Evolutionary conservation across 2,113 vertebrate genomes (phyloP).

Genomic region (Mormyrus lacerda): DNA sequence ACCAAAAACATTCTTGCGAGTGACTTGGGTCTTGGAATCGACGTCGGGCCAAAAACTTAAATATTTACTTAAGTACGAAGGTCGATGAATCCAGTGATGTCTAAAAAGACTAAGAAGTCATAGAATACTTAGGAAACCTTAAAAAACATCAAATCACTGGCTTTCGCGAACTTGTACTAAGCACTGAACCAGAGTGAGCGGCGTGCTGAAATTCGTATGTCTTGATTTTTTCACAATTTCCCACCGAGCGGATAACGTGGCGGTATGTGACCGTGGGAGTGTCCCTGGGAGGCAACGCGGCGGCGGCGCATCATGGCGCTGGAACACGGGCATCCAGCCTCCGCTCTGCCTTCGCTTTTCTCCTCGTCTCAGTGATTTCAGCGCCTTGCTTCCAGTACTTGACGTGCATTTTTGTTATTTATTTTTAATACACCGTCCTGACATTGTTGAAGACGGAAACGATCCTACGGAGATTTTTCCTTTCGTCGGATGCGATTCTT

Average conservation of each 20-base stretch:
- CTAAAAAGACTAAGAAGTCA: neutral
- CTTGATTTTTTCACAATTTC: neutral
- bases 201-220: neutral
- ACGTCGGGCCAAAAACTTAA: neutral
- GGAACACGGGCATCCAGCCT: constrained; percentile 30
- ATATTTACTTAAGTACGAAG: neutral
- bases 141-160: neutral
- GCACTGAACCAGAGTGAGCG: neutral
- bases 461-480: neutral
- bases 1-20: neutral
- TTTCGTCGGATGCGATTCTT: neutral
- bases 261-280: constrained; percentile 18
- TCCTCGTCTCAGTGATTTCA: constrained; percentile 18
- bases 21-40: neutral
- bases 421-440: neutral
- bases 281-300: constrained; percentile 35
- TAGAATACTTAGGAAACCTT: neutral
- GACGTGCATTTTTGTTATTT: neutral
- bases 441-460: neutral
- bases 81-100: neutral
- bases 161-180: neutral
- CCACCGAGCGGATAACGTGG: neutral
- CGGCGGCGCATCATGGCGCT: constrained; percentile 56
- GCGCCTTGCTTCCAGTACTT: neutral
- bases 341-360: constrained; percentile 29